These are phyloP conservation scores for Acleris cristana DNA, from an alignment of 2,888 invertebrate species.

Conservation along the genomic window DNA sequence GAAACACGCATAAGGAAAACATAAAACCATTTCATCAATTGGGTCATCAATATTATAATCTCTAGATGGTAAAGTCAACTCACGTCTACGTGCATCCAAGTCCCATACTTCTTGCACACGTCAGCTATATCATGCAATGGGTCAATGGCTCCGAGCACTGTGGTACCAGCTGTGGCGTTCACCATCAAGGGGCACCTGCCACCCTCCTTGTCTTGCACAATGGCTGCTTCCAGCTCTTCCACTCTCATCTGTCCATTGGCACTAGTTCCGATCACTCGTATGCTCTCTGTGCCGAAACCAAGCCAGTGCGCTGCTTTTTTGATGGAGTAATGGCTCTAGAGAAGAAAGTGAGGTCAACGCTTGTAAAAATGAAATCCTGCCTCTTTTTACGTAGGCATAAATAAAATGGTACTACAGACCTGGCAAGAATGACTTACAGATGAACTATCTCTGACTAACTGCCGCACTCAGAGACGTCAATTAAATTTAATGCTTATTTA, in stretches of 20 bases:
- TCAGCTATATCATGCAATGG: conserved; percentile 87
- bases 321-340: conserved; percentile 91
- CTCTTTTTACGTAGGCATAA: too few species aligned
- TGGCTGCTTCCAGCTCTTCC: conserved; percentile 83
- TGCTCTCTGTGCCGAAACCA: conserved; percentile 91
- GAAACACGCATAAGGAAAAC: conserved; percentile 47
- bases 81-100: conserved; percentile 94
- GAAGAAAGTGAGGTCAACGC: conserved; percentile 37
- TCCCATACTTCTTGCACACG: conserved; percentile 85
- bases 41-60: not conserved
- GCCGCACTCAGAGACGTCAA: too few species aligned
- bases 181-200: conserved; percentile 87
- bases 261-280: conserved; percentile 87
- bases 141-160: conserved; percentile 93
- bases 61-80: conserved; percentile 37
- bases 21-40: not conserved
- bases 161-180: conserved; percentile 91
- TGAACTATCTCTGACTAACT: too few species aligned
- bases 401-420: too few species aligned
- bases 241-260: conserved; percentile 87
- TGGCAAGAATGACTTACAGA: too few species aligned
- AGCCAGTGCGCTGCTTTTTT: conserved; percentile 92
- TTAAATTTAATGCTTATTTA: too few species aligned
- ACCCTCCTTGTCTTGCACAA: conserved; percentile 70
- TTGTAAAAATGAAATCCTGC: too few species aligned